Percentiles rank a stretch among this genome's conserved stretches.
Evolutionary conservation across 2,797 vertebrate genomes (phyloP).

Genomic region (Tauraco hartlaubi): DNA sequence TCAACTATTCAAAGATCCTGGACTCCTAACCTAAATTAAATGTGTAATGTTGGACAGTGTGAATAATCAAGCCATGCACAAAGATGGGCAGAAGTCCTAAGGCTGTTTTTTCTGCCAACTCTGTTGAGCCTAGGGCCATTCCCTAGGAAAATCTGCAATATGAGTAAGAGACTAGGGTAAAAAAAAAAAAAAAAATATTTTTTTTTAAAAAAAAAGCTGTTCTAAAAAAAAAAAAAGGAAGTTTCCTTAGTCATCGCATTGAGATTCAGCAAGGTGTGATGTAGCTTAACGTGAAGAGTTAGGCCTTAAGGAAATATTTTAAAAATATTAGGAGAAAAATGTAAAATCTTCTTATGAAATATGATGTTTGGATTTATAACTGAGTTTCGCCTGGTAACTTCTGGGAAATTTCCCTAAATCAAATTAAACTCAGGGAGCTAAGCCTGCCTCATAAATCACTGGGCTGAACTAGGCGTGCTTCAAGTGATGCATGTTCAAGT

Average conservation of each 20-base stretch:
- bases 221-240: not conserved
- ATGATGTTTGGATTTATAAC: slow-evolving; percentile 17
- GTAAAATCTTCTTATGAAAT: not conserved
- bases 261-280: not conserved
- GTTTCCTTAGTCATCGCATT: not conserved
- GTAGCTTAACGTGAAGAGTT: not conserved
- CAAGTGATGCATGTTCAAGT: not conserved
- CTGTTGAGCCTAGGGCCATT: not conserved
- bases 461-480: not conserved
- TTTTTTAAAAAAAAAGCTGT: no score
- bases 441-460: slow-evolving; percentile 29
- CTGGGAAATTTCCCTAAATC: slow-evolving; percentile 43
- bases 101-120: not conserved
- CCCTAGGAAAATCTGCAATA: not conserved
- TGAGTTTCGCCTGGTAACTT: not conserved
- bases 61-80: not conserved
- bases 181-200: no score
- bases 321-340: not conserved
- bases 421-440: not conserved
- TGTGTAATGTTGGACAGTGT: not conserved
- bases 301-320: not conserved
- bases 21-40: not conserved
- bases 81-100: not conserved
- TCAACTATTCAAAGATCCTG: not conserved
- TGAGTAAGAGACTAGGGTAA: not conserved